Conservation (phyloP, 2,797 vertebrate species). For the Ctenosaura bakeri region DNA sequence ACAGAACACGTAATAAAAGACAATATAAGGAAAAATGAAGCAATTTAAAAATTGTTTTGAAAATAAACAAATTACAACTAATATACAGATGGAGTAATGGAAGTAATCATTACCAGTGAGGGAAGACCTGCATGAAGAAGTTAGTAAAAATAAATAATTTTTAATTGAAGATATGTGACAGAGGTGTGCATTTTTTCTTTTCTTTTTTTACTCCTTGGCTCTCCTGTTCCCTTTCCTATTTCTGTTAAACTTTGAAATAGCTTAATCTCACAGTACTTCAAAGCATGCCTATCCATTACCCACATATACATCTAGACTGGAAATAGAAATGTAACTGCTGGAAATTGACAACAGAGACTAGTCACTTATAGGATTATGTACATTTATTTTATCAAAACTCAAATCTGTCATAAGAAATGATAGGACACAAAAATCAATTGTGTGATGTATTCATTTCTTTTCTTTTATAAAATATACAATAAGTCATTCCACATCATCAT, state of each 20-base stretch:
- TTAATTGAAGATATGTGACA: no score
- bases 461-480: constrained; percentile 6
- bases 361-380: background rate
- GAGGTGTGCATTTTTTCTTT: background rate
- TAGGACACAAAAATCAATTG: background rate
- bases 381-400: constrained; percentile 17
- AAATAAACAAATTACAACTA: background rate
- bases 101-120: background rate
- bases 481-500: constrained; percentile 15
- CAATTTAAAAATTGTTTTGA: background rate
- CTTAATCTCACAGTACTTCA: background rate
- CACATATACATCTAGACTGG: background rate
- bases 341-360: background rate
- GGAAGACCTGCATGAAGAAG: background rate
- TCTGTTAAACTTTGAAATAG: background rate
- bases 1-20: background rate
- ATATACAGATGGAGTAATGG: background rate
- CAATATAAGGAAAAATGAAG: background rate
- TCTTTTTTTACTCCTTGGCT: background rate
- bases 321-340: background rate
- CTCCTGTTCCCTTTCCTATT: background rate
- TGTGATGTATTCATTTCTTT: background rate
- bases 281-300: background rate
- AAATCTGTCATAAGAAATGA: constrained; percentile 20
- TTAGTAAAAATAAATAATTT: background rate